Evolutionary conservation across 2,797 vertebrate species (phyloP).

Genomic region (Crenichthys baileyi): DNA sequence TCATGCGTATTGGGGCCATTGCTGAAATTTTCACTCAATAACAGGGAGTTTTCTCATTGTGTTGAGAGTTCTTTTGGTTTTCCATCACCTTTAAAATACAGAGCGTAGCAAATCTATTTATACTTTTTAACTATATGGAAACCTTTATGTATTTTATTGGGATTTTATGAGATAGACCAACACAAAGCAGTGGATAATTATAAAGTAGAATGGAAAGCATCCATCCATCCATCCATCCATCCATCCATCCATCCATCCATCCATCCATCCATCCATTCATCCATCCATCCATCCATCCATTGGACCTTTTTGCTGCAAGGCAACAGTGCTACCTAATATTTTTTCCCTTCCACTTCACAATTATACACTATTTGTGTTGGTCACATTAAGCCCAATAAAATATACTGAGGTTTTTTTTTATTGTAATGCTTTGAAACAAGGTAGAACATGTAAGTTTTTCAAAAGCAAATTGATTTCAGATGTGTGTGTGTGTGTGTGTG

Average conservation of each 20-base stretch:
- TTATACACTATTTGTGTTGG: not conserved
- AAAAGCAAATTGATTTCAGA: not conserved
- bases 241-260: not conserved
- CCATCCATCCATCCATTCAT: not conserved
- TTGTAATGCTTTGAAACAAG: not conserved
- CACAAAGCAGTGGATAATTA: not conserved
- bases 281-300: not conserved
- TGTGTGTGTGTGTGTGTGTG: not conserved
- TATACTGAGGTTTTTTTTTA: not conserved
- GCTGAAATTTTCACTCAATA: conserved; percentile 14
- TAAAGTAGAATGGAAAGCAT: not conserved
- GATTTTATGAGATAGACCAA: not conserved
- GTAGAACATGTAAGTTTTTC: not conserved
- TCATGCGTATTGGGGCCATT: conserved; percentile 10
- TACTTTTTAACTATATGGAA: not conserved
- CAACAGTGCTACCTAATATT: not conserved
- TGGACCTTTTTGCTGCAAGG: no score
- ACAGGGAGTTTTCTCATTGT: not conserved
- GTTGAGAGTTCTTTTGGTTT: not conserved
- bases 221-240: not conserved
- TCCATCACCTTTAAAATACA: not conserved
- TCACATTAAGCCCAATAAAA: not conserved
- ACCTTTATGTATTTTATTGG: not conserved
- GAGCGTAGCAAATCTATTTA: not conserved
- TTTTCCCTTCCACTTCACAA: not conserved